Percentiles rank a stretch among this genome's conserved stretches.
These are phyloP conservation scores for Oreochromis niloticus DNA, from an alignment of 2,113 vertebrate species.

Conservation along the genomic window DNA sequence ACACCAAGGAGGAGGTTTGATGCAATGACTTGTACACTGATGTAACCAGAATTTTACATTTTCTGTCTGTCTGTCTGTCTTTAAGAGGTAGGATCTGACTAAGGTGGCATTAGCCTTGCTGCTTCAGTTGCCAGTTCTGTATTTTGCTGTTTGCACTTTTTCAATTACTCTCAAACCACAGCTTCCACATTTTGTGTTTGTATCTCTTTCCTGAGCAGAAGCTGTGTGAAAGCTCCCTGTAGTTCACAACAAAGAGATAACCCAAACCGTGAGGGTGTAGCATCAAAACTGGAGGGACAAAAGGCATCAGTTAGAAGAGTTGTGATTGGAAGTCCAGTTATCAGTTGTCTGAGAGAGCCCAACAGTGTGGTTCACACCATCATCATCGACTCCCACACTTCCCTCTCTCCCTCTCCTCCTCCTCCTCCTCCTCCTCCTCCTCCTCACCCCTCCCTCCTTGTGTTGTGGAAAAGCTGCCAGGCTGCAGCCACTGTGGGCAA, in stretches of 20 bases:
- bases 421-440: not conserved
- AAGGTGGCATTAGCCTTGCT: not conserved
- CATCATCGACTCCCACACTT: slow-evolving; percentile 32
- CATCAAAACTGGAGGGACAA: not conserved
- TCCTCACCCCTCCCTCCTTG: not conserved
- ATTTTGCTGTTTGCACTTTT: not conserved
- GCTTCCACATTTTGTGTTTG: not conserved
- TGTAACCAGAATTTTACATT: not conserved
- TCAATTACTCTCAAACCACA: not conserved
- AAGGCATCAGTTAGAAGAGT: not conserved
- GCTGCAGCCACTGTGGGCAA: slow-evolving; percentile 23
- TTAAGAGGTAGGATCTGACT: not conserved
- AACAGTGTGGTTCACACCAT: slow-evolving; percentile 39
- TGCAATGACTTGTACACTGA: not conserved
- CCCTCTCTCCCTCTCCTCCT: not conserved
- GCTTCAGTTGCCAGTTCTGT: not conserved
- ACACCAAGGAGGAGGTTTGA: not conserved
- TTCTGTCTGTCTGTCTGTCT: not conserved
- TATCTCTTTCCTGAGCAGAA: not conserved
- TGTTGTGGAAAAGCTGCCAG: slow-evolving; percentile 38
- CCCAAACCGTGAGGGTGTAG: not conserved
- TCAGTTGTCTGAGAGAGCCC: slow-evolving; percentile 35
- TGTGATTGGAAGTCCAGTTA: slow-evolving; percentile 36
- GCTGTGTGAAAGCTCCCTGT: not conserved
- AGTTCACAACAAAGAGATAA: not conserved